These are phyloP conservation scores for Tauraco erythrolophus DNA, from an alignment of 2,113 vertebrate genomes.

Conservation along the genomic window DNA sequence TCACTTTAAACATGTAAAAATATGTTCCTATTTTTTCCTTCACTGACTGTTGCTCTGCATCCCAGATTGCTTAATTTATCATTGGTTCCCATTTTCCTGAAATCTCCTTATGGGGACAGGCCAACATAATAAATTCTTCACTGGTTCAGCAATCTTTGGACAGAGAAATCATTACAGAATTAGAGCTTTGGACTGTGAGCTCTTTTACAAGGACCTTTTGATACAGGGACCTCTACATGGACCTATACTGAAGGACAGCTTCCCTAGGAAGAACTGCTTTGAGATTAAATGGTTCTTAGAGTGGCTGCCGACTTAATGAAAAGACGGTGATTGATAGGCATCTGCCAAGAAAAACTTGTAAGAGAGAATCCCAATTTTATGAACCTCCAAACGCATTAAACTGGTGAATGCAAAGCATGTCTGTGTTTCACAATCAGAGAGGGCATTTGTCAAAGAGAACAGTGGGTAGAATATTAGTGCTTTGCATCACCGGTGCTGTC, in stretches of 20 bases:
- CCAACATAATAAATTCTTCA: not conserved
- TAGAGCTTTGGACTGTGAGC: not conserved
- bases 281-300: not conserved
- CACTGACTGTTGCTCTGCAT: not conserved
- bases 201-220: not conserved
- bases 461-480: conserved; percentile 11
- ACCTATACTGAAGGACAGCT: not conserved
- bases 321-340: not conserved
- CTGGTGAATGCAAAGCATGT: not conserved
- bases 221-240: not conserved
- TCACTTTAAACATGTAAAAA: not conserved
- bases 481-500: conserved; percentile 38
- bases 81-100: not conserved
- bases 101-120: not conserved
- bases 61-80: not conserved
- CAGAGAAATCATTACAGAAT: not conserved
- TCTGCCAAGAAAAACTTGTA: not conserved
- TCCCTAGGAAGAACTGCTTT: not conserved
- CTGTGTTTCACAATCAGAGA: not conserved
- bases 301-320: not conserved
- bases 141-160: not conserved
- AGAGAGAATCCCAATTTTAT: not conserved
- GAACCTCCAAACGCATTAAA: not conserved
- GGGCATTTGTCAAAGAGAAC: conserved; percentile 39
- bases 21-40: not conserved